Base-by-base conservation (phyloP, 1,140 invertebrate genomes). In the Araneus ventricosus region DNA sequence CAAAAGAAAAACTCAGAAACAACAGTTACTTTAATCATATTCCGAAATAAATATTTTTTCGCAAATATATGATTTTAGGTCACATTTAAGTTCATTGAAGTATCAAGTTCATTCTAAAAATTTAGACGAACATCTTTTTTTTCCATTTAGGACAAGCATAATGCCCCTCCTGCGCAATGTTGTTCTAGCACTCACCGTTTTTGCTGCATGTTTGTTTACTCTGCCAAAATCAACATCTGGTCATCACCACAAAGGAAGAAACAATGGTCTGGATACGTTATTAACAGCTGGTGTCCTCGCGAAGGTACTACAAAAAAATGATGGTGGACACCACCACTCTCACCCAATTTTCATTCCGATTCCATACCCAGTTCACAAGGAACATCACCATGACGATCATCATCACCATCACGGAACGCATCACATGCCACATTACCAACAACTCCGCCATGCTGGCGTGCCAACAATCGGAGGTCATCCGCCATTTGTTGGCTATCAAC, bases 251-350 rank as follows among this genome's bases (percentile, higher is more conserved):
- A n/a, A 30, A 17, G n/a, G 59, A 3, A 34, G 39, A 8, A 79
- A 79, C 6, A 34, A 59, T 45, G 45, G 57, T 1, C 22, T 92
- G 30, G 91, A 87, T 7, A 87, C 91, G 7, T 37, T 92, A 4
- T 7, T 92, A 24, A 92, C 91, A 20, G 91, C 91, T 4, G 91
- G 91, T 2, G 91, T 92, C 2, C 27, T 92, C 10, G 91, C 91
- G 22, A 92, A 88, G 27, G 91, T 92, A 6, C 61, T 92, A 17
- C 84, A 92, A 30, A 92, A 87, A 57, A 79, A 87, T 17, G 84
- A 45, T 10, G 91, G 91, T 41, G 84, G 84, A 4, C 80, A 86
- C 37, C 75, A 82, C 22, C 67, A 92, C n/a, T 17, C 39, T 10
- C 89, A 91, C 3, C 90, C 90, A 2, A 92, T 92, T n/a, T 85